Base-by-base conservation (phyloP, 1,140 invertebrate species). In the Drosophila willistoni region DNA sequence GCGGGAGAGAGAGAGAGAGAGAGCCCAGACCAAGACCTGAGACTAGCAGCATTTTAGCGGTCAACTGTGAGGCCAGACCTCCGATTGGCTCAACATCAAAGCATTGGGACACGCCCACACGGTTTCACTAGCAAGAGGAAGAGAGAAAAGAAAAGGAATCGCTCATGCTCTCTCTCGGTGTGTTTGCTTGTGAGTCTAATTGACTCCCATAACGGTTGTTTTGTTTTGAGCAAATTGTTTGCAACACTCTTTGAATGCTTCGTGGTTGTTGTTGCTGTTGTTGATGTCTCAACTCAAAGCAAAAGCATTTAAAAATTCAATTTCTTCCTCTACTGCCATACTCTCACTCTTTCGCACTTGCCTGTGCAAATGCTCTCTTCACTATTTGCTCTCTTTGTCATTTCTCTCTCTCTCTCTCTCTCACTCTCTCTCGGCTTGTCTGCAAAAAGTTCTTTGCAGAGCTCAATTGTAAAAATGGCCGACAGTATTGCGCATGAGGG, bases 191-290 rank as follows among this genome's bases (percentile, higher is more conserved):
- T 47, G 44, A 14, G 44, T 51, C 44, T 51, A 87, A 83, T 90
- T 81, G 83, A 72, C 79, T 79, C 68, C 73, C 71, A 81, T 72
- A 78, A 79, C 70, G 78, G 34, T 80, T 82, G 67, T 86, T 90
- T 90, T 90, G 80, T 90, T 87, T 87, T 75, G 77, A 69, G 59
- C 79, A 90, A 90, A 90, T 90, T 83, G 87, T 68, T 90, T 87
- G 84, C 84, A 87, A 89, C 84, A 89, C 84, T 87, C 86, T 89
- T 89, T 87, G 84, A 89, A 87, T 87, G 83, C 84, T 81, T 87
- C 84, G 83, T 87, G 83, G 83, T 87, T 87, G 80, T 51, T 51
- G 44, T 51, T 51, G 44, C 19, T 17, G 19, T 22, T 22, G 19
- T 47, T 87, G 80, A 22, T 22, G 44, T 51, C 44, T 51, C 44